phyloP scores from a whole-genome alignment of 2,797 vertebrate genomes.

The Tympanoctomys barrerae region DNA sequence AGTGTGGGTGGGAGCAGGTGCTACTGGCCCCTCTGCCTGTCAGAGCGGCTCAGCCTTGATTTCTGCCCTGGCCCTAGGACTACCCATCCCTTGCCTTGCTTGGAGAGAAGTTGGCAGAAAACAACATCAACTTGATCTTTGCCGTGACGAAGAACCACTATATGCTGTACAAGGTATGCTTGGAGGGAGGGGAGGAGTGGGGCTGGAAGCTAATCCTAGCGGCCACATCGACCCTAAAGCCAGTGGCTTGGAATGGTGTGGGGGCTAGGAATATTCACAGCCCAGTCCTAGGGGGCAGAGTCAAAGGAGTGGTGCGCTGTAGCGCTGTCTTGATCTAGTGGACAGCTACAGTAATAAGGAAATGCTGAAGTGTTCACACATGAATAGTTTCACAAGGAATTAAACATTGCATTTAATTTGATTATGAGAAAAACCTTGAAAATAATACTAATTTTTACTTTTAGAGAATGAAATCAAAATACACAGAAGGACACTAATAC shows the following conservation, averaged over 20 bases:
- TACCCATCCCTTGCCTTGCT: conserved; percentile 98
- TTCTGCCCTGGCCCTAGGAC: conserved; percentile 89
- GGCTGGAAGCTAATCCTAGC: background rate
- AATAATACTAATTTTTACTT: background rate
- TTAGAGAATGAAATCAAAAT: background rate
- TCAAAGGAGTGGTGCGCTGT: background rate
- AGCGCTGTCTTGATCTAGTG: background rate
- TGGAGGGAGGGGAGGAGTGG: background rate
- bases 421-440: conserved; percentile 24
- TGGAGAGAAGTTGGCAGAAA: conserved; percentile 97
- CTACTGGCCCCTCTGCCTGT: accelerated
- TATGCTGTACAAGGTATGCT: conserved; percentile 95
- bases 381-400: background rate
- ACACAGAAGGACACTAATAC: background rate
- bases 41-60: background rate
- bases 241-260: background rate
- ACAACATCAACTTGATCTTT: conserved; percentile 98
- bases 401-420: background rate
- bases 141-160: conserved; percentile 96
- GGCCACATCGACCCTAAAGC: background rate
- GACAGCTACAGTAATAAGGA: background rate
- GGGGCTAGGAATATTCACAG: background rate
- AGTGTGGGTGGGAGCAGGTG: background rate
- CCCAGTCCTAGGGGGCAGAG: background rate
- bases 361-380: background rate